Evolutionary conservation across 2,888 invertebrate species (phyloP).

Genomic region (Lepetodrilus schrolli): DNA sequence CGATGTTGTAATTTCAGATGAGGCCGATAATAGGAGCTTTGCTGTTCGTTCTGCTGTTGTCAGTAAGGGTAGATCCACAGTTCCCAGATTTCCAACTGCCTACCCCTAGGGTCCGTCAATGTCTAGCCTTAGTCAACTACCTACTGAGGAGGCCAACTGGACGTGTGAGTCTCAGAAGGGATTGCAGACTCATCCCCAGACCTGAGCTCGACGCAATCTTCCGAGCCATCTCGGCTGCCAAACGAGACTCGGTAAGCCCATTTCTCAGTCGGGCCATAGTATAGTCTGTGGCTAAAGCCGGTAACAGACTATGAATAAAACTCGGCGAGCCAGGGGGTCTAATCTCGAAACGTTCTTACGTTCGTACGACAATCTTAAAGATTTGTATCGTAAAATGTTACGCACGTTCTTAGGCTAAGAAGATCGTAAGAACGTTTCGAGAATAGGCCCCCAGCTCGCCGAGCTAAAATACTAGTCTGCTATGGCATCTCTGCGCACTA

Average conservation of each 20-base stretch:
- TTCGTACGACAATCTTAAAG: background rate
- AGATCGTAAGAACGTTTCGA: too few relatives aligned
- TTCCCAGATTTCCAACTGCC: conserved; percentile 24
- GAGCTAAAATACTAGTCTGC: too few relatives aligned
- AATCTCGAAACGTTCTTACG: too few relatives aligned
- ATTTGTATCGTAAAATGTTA: background rate
- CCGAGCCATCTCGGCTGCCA: conserved; percentile 39
- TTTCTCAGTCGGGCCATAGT: too few relatives aligned
- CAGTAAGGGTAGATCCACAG: conserved; percentile 36
- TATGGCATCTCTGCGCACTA: too few relatives aligned
- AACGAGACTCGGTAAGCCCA: conserved; percentile 44
- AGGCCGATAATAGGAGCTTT: conserved; percentile 12
- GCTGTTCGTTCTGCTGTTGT: conserved; percentile 28
- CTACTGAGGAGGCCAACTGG: conserved; percentile 41
- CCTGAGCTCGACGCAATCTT: conserved; percentile 39
- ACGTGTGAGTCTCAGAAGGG: conserved; percentile 36
- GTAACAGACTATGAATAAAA: too few relatives aligned
- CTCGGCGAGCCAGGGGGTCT: too few relatives aligned
- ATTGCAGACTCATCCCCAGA: conserved; percentile 39
- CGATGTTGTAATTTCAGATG: background rate
- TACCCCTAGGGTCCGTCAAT: conserved; percentile 34
- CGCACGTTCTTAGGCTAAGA: too few relatives aligned
- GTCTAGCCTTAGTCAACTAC: conserved; percentile 40
- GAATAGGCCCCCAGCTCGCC: too few relatives aligned
- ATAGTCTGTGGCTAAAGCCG: too few relatives aligned